phyloP scores from a whole-genome alignment of 2,113 vertebrate genomes.

The Centropus unirufus region DNA sequence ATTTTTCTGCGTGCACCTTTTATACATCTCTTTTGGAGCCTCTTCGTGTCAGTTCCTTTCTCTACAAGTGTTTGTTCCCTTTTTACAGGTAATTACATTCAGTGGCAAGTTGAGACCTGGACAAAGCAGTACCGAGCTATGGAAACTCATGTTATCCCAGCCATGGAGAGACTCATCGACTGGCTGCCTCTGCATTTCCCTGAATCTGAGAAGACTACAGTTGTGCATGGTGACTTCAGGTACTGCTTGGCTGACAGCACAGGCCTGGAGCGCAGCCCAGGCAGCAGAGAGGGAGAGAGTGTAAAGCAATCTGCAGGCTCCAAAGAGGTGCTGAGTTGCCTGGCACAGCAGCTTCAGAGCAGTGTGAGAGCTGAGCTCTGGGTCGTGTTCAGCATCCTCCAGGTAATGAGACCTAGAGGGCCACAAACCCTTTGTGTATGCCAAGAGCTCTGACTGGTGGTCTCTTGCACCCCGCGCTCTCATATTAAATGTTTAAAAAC shows the following conservation, averaged over 20 bases:
- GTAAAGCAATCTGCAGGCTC: not conserved
- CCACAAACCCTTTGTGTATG: not conserved
- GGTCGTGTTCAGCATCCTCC: not conserved
- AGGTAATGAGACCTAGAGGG: not conserved
- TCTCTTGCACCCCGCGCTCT: not conserved
- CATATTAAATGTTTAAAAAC: not conserved
- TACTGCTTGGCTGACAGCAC: not conserved
- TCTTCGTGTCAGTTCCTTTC: not conserved
- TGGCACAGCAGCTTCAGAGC: not conserved
- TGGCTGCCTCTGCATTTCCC: constrained; percentile 85
- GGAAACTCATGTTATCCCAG: constrained; percentile 73
- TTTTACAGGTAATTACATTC: constrained; percentile 75
- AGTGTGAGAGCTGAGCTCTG: not conserved
- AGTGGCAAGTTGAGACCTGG: constrained; percentile 78
- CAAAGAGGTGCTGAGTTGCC: not conserved
- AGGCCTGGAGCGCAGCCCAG: not conserved
- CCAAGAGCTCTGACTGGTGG: not conserved
- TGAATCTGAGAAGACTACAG: constrained; percentile 50
- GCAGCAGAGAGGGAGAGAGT: not conserved
- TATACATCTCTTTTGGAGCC: not conserved
- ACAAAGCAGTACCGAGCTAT: constrained; percentile 77
- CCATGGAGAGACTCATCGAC: constrained; percentile 81
- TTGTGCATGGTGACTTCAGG: constrained; percentile 88
- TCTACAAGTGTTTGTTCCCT: not conserved
- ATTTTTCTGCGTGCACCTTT: not conserved